A percentile compares a stretch with the other conserved stretches of the same genome.
Evolutionary conservation across 2,888 invertebrate genomes (phyloP).

Genomic region (Saturnia japonica): DNA sequence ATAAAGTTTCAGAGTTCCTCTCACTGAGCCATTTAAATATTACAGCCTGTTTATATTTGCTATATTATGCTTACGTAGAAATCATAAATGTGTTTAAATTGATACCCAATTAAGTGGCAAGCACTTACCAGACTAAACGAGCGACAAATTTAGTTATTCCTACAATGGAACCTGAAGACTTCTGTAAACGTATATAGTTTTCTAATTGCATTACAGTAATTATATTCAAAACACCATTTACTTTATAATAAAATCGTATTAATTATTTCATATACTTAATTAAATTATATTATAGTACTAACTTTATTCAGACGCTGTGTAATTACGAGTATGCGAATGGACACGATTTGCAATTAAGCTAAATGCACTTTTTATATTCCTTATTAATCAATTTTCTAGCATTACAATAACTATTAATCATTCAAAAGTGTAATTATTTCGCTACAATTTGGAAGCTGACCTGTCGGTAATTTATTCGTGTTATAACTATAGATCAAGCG

Average conservation of each 20-base stretch:
- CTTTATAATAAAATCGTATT: neutral
- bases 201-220: too few relatives aligned
- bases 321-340: neutral
- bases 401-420: neutral
- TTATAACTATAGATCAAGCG: conserved; percentile 6
- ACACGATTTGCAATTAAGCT: neutral
- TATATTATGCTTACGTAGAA: neutral
- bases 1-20: too few relatives aligned
- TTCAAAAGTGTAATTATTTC: neutral
- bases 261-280: neutral
- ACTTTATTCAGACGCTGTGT: neutral
- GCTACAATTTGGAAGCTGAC: neutral
- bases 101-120: too few relatives aligned
- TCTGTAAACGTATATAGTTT: neutral
- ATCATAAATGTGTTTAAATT: neutral
- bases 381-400: neutral
- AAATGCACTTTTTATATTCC: neutral
- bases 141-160: neutral
- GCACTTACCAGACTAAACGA: neutral
- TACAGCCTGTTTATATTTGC: too few relatives aligned
- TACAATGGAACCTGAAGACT: neutral
- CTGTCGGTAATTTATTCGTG: neutral
- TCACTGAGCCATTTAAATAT: too few relatives aligned
- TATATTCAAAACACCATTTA: neutral
- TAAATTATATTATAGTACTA: neutral